Percentiles rank a stretch among this genome's conserved stretches.
These are phyloP conservation scores for Hydrotaea cyrtoneurina DNA, from an alignment of 2,888 invertebrate genomes.

Conservation along the genomic window DNA sequence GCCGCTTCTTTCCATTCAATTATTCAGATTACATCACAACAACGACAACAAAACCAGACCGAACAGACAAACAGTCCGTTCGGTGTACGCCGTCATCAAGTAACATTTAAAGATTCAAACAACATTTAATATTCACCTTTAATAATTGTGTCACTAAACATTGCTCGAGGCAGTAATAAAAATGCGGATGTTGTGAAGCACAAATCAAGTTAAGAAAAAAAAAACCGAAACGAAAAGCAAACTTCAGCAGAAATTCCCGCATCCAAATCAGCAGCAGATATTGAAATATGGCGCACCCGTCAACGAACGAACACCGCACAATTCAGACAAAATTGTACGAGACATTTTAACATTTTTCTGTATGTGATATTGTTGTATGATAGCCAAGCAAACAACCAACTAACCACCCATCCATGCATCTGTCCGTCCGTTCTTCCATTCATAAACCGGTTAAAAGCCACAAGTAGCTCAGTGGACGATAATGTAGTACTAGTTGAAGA, in stretches of 20 bases:
- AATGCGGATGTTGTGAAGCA: conserved; percentile 46
- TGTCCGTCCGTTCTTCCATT: not conserved
- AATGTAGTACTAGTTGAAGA: not conserved
- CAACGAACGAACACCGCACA: not conserved
- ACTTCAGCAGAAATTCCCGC: not conserved
- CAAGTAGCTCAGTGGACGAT: not conserved
- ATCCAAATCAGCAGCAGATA: conserved; percentile 28
- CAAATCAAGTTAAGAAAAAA: not conserved
- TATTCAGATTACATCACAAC: conserved; percentile 20
- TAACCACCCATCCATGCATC: not conserved
- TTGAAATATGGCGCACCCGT: conserved; percentile 48
- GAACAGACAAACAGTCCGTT: not conserved
- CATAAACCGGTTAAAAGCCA: conserved; percentile 32
- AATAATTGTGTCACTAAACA: conserved; percentile 55
- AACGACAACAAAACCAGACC: not conserved
- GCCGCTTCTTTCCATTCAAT: not conserved
- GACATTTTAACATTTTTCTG: conserved; percentile 4
- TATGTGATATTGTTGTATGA: not conserved
- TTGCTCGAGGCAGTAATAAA: conserved; percentile 26
- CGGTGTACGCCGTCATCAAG: not conserved
- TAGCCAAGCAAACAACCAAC: not conserved
- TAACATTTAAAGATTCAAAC: not conserved
- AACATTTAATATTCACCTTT: conserved; percentile 40
- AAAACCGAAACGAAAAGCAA: not conserved
- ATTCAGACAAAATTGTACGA: not conserved